Conservation (phyloP, 2,113 vertebrate genomes). For the Rhinogobius similis region DNA sequence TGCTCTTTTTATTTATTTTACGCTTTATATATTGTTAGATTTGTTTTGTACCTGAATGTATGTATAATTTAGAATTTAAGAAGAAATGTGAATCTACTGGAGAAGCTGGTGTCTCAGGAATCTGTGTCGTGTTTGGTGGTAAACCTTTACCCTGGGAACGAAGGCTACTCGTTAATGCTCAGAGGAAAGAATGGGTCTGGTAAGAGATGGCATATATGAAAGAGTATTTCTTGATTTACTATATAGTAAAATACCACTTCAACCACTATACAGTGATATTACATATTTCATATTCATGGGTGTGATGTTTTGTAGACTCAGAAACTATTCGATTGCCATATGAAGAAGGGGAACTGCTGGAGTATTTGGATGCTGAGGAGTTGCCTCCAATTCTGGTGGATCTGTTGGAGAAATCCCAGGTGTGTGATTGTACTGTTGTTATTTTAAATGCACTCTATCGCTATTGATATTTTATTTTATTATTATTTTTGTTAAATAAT, state of each 20-base stretch:
- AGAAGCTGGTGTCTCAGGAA: constrained; percentile 97
- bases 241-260: neutral
- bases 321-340: constrained; percentile 98
- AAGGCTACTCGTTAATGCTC: constrained; percentile 98
- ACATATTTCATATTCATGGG: neutral
- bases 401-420: constrained; percentile 98
- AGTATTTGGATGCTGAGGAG: constrained; percentile 97
- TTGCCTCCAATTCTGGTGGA: constrained; percentile 97
- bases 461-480: neutral
- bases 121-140: constrained; percentile 94
- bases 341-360: constrained; percentile 94
- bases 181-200: constrained; percentile 99
- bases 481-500: too few species aligned
- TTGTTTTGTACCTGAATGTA: too few species aligned
- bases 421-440: constrained; percentile 43
- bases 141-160: constrained; percentile 97
- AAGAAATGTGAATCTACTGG: constrained; percentile 98
- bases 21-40: too few species aligned
- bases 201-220: constrained; percentile 54
- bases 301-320: constrained; percentile 81
- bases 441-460: neutral
- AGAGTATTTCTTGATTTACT: neutral
- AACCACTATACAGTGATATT: neutral
- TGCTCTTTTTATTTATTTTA: neutral
- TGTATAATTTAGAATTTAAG: constrained; percentile 88